phyloP scores from a whole-genome alignment of 2,113 vertebrate genomes.

The Corythaixoides concolor region DNA sequence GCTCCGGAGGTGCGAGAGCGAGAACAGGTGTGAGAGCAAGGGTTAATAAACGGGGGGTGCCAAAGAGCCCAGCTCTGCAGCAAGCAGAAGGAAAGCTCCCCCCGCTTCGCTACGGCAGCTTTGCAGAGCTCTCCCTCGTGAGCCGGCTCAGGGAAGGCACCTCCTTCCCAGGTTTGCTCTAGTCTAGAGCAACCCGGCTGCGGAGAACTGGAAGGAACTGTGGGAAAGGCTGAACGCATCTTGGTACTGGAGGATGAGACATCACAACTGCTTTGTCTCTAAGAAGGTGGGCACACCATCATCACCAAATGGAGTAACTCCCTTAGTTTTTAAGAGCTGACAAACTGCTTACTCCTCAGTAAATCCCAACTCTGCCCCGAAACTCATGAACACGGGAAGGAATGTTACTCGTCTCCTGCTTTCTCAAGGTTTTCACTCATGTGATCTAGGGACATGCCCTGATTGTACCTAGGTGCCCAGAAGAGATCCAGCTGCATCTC shows the following conservation, averaged over 20 bases:
- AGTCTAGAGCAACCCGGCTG: background rate
- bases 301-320: background rate
- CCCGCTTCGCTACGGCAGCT: fast-evolving
- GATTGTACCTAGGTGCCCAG: background rate
- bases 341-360: background rate
- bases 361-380: background rate
- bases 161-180: background rate
- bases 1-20: background rate
- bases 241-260: background rate
- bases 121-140: background rate
- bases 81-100: background rate
- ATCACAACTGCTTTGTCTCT: background rate
- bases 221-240: fast-evolving
- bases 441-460: background rate
- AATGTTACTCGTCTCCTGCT: background rate
- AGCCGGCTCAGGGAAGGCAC: fast-evolving
- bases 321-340: background rate
- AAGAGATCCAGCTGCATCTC: background rate
- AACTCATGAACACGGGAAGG: background rate
- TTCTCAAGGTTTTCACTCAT: background rate
- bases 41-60: background rate
- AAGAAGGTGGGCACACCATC: background rate
- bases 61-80: background rate
- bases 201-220: background rate
- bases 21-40: constrained; percentile 60